Evolutionary conservation across 2,113 vertebrate species (phyloP).

Genomic region (Stigmatopora argus): DNA sequence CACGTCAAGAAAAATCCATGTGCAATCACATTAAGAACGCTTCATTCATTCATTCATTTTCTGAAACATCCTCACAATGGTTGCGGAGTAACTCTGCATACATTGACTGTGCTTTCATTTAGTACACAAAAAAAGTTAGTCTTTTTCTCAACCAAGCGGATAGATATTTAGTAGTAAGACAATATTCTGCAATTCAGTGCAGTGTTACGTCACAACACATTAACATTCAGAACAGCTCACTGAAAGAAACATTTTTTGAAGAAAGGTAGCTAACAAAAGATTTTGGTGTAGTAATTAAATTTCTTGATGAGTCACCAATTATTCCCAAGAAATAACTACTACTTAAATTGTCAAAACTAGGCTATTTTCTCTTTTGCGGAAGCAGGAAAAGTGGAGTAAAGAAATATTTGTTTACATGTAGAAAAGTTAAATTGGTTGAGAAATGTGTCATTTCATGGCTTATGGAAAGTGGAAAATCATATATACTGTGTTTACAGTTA

Average conservation of each 20-base stretch:
- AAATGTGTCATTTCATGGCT: no score
- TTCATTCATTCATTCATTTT: constrained; percentile 2
- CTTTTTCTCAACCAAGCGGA: background rate
- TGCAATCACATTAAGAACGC: constrained; percentile 34
- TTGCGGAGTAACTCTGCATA: background rate
- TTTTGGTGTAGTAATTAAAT: no score
- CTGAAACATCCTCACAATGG: no score
- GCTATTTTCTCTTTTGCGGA: no score
- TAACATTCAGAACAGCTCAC: background rate
- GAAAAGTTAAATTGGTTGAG: no score
- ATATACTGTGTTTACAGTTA: no score
- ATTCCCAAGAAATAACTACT: background rate
- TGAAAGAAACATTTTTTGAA: background rate
- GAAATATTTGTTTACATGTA: no score
- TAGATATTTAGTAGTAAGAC: background rate
- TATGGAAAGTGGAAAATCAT: no score
- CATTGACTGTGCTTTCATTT: background rate
- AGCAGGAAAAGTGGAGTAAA: no score
- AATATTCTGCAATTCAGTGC: background rate
- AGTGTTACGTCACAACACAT: background rate
- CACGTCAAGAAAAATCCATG: constrained; percentile 1
- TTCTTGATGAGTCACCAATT: background rate
- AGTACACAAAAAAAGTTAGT: background rate
- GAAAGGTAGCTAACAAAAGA: no score
- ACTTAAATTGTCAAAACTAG: no score